A percentile compares a stretch with the other conserved stretches of the same genome.
Evolutionary conservation across 35 echinoderm and acorn worm genomes (phyloP).

Genomic region (Amphiura filiformis): DNA sequence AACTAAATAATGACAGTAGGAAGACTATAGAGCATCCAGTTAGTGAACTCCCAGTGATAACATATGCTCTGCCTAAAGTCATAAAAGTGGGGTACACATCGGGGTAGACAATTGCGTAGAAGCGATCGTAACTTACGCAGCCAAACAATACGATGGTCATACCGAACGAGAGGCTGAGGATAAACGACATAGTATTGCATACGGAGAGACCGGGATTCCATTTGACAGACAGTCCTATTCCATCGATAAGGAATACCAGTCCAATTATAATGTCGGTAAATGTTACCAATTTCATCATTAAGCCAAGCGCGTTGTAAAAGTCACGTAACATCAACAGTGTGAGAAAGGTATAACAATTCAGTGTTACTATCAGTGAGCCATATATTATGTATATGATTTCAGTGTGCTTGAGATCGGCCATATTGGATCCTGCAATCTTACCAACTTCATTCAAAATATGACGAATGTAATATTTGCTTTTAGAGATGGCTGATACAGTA

Average conservation of each 20-base stretch:
- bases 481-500: too few relatives aligned
- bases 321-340: too few relatives aligned
- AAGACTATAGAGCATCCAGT: not conserved
- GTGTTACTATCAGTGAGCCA: not conserved
- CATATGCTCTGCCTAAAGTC: not conserved
- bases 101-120: not conserved
- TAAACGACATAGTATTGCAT: not conserved
- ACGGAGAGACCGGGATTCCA: not conserved
- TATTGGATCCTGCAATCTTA: not conserved
- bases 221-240: too few relatives aligned
- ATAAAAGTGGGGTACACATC: not conserved
- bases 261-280: not conserved
- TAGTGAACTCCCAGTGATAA: not conserved
- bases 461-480: too few relatives aligned
- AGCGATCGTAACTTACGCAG: not conserved
- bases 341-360: not conserved
- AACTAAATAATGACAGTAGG: not conserved
- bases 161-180: not conserved
- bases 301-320: not conserved
- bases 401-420: not conserved
- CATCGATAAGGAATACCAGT: too few relatives aligned
- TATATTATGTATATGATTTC: not conserved
- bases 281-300: not conserved
- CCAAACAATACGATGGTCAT: not conserved
- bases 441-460: not conserved